These are phyloP conservation scores for Machaerirhynchus nigripectus DNA, from an alignment of 2,113 vertebrate genomes.

Conservation along the genomic window DNA sequence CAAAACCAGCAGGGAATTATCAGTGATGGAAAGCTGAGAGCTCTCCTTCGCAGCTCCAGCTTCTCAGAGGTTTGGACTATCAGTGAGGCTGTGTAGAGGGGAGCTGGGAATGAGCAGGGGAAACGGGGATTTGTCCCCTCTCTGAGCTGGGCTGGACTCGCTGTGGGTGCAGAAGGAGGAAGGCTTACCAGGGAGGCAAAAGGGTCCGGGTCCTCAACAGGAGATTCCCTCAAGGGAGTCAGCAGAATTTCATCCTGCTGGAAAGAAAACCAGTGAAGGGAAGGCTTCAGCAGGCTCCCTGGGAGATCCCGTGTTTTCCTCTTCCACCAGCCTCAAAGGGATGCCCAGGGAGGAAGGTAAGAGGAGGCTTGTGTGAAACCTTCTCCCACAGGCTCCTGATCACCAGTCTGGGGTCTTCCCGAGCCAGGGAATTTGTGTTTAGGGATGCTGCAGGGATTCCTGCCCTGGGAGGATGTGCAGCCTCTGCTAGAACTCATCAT, in stretches of 20 bases:
- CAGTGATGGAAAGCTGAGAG: neutral
- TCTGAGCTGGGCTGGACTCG: neutral
- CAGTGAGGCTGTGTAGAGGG: neutral
- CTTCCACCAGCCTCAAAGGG: neutral
- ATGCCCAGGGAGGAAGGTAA: neutral
- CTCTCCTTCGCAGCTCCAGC: neutral
- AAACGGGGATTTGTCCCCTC: neutral
- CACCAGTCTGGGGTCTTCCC: neutral
- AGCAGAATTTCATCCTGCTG: constrained; percentile 23
- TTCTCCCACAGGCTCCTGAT: fast-evolving
- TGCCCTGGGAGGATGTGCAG: neutral
- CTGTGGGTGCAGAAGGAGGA: neutral
- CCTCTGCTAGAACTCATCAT: fast-evolving
- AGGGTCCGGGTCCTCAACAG: neutral
- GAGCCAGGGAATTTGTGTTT: neutral
- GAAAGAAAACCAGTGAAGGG: neutral
- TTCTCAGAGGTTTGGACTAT: neutral
- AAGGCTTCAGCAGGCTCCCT: neutral
- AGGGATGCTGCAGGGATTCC: neutral
- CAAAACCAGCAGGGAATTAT: neutral
- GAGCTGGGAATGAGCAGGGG: neutral
- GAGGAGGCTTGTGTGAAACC: neutral
- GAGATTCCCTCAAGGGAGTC: neutral
- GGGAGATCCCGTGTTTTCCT: fast-evolving
- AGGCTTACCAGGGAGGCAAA: neutral